These are phyloP conservation scores for Aplocera efformata DNA, from an alignment of 2,888 invertebrate species.

Conservation along the genomic window DNA sequence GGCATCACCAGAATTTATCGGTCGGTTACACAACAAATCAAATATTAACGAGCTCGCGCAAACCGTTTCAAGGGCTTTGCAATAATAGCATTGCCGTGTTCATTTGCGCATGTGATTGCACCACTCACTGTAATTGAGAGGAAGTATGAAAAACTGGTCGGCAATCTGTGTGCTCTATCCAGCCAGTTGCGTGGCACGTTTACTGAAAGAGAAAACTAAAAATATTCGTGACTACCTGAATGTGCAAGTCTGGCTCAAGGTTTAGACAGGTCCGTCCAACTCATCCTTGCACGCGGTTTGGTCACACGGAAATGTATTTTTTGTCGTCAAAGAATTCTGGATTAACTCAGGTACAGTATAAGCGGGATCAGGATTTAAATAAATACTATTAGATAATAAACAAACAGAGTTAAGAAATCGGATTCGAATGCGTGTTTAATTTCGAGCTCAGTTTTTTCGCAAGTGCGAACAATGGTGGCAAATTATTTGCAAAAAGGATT, in stretches of 20 bases:
- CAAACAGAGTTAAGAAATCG: slow-evolving; percentile 60
- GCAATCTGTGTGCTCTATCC: slow-evolving; percentile 29
- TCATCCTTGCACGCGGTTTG: slow-evolving; percentile 56
- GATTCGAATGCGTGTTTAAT: slow-evolving; percentile 35
- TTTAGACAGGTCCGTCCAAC: slow-evolving; percentile 21
- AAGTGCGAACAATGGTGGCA: slow-evolving; percentile 50
- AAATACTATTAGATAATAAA: slow-evolving; percentile 74
- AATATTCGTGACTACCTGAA: slow-evolving; percentile 24
- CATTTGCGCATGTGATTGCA: slow-evolving; percentile 70
- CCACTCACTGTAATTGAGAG: slow-evolving; percentile 51
- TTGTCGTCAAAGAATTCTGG: slow-evolving; percentile 31
- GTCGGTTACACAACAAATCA: slow-evolving; percentile 78
- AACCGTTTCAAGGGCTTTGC: slow-evolving; percentile 54
- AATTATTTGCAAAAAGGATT: slow-evolving; percentile 65
- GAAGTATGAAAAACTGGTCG: slow-evolving; percentile 33
- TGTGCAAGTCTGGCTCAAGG: slow-evolving; percentile 37
- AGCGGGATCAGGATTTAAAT: slow-evolving; percentile 68
- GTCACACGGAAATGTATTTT: slow-evolving; percentile 67
- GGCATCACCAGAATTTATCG: slow-evolving; percentile 66
- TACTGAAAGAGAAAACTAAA: slow-evolving; percentile 25
- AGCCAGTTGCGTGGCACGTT: slow-evolving; percentile 13
- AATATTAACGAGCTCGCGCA: slow-evolving; percentile 74
- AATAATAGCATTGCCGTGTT: slow-evolving; percentile 51
- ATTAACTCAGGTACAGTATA: slow-evolving; percentile 71
- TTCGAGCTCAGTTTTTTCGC: slow-evolving; percentile 42